These are phyloP conservation scores for Megalurothrips usitatus DNA, from an alignment of 2,888 invertebrate species.

Conservation along the genomic window DNA sequence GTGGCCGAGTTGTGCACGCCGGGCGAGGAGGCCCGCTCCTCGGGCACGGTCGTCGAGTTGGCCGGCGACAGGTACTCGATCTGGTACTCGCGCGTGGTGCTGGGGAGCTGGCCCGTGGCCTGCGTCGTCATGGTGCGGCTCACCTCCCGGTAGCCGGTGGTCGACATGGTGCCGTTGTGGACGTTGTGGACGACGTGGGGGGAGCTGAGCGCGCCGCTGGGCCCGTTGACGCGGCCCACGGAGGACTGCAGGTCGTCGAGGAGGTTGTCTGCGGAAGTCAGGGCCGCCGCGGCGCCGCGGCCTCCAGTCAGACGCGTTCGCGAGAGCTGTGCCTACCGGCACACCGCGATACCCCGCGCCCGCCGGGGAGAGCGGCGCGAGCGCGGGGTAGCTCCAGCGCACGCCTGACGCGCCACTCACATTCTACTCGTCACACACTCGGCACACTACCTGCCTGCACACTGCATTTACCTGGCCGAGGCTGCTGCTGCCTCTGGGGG, in stretches of 20 bases:
- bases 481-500: too few species aligned
- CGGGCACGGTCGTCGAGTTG: constrained; percentile 42
- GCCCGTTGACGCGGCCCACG: constrained; percentile 38
- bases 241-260: constrained; percentile 44
- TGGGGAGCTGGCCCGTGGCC: constrained; percentile 38
- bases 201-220: constrained; percentile 37
- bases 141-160: constrained; percentile 41
- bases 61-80: constrained; percentile 43
- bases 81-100: constrained; percentile 40
- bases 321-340: too few species aligned
- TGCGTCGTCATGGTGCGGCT: constrained; percentile 40
- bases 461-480: background rate
- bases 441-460: too few species aligned
- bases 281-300: background rate
- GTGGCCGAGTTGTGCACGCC: constrained; percentile 25
- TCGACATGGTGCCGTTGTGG: constrained; percentile 27
- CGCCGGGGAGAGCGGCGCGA: too few species aligned
- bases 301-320: background rate
- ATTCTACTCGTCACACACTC: background rate
- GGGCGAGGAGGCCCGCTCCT: constrained; percentile 39
- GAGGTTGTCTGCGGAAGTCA: constrained; percentile 41
- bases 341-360: too few species aligned
- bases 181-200: constrained; percentile 36
- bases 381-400: too few species aligned
- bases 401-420: background rate